Conservation (phyloP, 2,888 invertebrate genomes). For the Digitonthophagus gazella region DNA sequence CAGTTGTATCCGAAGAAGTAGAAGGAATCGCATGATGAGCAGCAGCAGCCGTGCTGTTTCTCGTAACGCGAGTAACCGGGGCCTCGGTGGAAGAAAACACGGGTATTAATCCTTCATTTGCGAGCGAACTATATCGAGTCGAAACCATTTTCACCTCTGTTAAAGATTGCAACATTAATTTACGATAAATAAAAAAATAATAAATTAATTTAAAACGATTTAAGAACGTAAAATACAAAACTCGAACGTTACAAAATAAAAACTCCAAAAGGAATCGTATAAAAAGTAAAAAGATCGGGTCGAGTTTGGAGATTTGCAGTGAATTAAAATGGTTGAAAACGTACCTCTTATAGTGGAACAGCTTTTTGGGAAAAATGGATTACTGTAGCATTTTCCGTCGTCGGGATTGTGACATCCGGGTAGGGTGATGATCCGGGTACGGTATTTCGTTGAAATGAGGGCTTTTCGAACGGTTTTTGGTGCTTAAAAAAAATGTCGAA, state of each 20-base stretch:
- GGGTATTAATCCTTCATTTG: conserved; percentile 47
- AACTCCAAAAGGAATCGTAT: background rate
- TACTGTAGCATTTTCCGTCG: background rate
- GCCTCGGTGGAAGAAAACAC: conserved; percentile 36
- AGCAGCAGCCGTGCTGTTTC: conserved; percentile 36
- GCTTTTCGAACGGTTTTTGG: background rate
- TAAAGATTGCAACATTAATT: conserved; percentile 5
- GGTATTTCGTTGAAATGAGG: background rate
- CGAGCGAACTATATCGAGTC: conserved; percentile 56
- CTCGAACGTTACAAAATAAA: background rate
- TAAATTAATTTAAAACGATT: background rate
- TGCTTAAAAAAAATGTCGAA: background rate
- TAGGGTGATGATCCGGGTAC: background rate
- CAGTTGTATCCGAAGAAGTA: conserved; percentile 30
- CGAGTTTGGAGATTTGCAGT: background rate
- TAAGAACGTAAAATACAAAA: background rate
- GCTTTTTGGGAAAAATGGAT: background rate
- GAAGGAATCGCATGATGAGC: conserved; percentile 26
- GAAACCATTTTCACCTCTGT: conserved; percentile 53
- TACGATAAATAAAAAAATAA: background rate
- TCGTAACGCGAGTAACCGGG: conserved; percentile 44
- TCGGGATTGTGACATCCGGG: background rate
- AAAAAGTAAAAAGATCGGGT: background rate
- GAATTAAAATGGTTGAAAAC: background rate
- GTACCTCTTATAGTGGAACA: background rate